These are phyloP conservation scores for Odontocerum albicorne DNA, from an alignment of 2,888 invertebrate species.

Conservation along the genomic window DNA sequence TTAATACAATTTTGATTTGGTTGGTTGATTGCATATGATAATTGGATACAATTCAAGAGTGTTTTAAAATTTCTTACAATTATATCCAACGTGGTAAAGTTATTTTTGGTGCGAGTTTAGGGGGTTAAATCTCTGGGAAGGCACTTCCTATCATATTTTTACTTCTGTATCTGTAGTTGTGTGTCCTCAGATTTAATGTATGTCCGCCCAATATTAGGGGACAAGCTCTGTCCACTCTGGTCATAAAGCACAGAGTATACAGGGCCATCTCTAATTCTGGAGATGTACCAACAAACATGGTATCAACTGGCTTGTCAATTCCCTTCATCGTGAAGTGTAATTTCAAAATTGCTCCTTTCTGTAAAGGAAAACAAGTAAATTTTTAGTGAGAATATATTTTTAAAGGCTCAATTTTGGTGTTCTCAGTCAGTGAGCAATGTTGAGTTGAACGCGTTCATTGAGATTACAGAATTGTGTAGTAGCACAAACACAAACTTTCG, in stretches of 20 bases:
- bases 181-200: conserved; percentile 72
- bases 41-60: too few relatives aligned
- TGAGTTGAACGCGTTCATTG: too few relatives aligned
- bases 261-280: conserved; percentile 91
- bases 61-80: too few relatives aligned
- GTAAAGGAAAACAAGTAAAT: conserved; percentile 46
- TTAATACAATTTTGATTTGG: too few relatives aligned
- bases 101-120: too few relatives aligned
- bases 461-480: too few relatives aligned
- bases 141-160: conserved; percentile 81
- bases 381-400: too few relatives aligned
- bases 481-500: too few relatives aligned
- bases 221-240: conserved; percentile 73
- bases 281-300: conserved; percentile 81
- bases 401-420: too few relatives aligned
- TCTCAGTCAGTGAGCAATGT: too few relatives aligned
- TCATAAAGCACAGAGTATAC: conserved; percentile 83
- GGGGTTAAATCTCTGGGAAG: conserved; percentile 74
- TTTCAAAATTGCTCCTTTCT: conserved; percentile 79
- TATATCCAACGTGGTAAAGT: too few relatives aligned
- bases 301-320: conserved; percentile 74
- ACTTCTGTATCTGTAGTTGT: conserved; percentile 73
- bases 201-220: conserved; percentile 72
- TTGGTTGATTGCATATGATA: too few relatives aligned
- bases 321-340: conserved; percentile 71